Evolutionary conservation across 2,797 vertebrate species (phyloP), one percentile per base, ranked within the genome.

Genomic region (Kryptopterus vitreolus): DNA sequence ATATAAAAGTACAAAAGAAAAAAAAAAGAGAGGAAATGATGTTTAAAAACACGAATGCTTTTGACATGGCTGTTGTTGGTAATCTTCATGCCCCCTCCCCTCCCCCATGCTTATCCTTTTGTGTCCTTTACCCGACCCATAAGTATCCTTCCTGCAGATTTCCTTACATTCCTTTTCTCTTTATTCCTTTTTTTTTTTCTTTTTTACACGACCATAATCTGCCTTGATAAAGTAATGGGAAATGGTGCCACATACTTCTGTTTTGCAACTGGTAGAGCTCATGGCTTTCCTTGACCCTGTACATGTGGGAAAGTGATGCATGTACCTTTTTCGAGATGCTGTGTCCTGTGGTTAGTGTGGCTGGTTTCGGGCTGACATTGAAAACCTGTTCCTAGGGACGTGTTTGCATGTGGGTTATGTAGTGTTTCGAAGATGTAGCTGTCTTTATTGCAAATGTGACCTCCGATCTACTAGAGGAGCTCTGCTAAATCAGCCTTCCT

Each of bases 151-250:
- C 71, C 16, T 73, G 46, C 55, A 7, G n/a, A 75, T 53, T 31
- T 57, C 31, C 31, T 77, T 18, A 72, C 80, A 24, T 80, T 79
- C 69, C 70, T 55, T 29, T 83, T 48, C 33, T 72, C 29, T 13
- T 52, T 29, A 4, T 43, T 55, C 3, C 53, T 66, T 26, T 5
- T 35, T 48, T 77, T 68, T 85, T 78, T 87, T n/a, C 18, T 63
- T 69, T 31, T 73, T 77, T 77, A 72, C 20, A 86, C 80, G 72
- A 89, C 89, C 91, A 80, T 76, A 68, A 89, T 90, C 88, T 92
- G 92, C 92, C 92, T 94, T 93, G 69, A 74, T 70, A n/a, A 82
- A 79, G 77, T 70, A 68, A 77, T 71, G 69, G 35, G 38, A 79
- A 74, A 75, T 59, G 72, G 76, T 79, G 75, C 85, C 66, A 48